Conservation (phyloP, 1,140 invertebrate species). For the Tetraneura akinire region DNA sequence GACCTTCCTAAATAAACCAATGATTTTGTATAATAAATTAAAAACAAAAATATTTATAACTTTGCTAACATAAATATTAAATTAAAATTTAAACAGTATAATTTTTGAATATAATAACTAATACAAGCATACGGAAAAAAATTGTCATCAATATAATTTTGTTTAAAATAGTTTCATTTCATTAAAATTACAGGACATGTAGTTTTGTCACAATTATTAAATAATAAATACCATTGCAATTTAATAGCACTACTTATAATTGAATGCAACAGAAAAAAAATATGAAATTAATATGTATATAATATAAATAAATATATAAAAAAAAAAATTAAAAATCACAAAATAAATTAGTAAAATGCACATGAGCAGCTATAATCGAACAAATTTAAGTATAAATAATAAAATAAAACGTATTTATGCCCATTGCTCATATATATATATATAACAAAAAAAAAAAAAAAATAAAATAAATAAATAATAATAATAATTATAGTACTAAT, state of each 20-base stretch:
- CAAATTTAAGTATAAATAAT: neutral
- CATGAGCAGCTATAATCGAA: neutral
- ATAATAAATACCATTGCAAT: too few species aligned
- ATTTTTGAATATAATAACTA: too few species aligned
- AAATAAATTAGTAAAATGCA: neutral
- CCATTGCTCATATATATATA: neutral
- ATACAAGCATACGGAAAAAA: neutral
- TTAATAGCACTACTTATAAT: neutral
- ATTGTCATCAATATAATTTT: neutral
- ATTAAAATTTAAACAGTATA: too few species aligned
- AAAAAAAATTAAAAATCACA: neutral
- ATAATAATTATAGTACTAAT: constrained; percentile 1
- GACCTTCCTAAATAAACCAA: too few species aligned
- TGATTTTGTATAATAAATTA: too few species aligned
- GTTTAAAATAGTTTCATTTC: neutral
- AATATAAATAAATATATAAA: neutral
- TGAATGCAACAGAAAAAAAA: neutral
- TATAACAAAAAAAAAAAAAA: neutral
- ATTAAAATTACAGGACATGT: neutral
- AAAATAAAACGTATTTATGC: neutral
- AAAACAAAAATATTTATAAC: too few species aligned
- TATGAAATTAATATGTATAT: neutral
- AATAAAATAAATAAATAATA: too few species aligned
- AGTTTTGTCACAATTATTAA: neutral
- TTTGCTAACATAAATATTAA: too few species aligned